Base-by-base conservation (phyloP, 2,797 vertebrate genomes). In the Meriones psammophilus region DNA sequence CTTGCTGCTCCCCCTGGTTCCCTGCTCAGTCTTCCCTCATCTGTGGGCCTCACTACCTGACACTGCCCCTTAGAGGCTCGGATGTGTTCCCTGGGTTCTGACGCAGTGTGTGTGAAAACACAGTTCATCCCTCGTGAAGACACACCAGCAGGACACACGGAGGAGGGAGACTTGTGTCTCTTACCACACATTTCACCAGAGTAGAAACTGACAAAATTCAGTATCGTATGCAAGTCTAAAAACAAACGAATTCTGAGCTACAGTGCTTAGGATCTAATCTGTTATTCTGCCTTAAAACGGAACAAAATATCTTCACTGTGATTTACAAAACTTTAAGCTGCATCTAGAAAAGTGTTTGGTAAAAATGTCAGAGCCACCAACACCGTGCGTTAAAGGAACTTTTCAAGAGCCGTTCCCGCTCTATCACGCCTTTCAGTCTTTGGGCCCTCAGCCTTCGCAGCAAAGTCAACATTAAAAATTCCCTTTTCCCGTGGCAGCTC, bases 31-130 rank as follows among this genome's bases (percentile, higher is more conserved):
- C 33, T 94, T 60, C 66, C 28, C 89, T 79, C 12, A 62, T 85
- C 73, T 60, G 87, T 94, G 92, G 78, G 79, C 42, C 62, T 91
- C 64, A 89, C 69, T n/a, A 94, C 73, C 87, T 74, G 91, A 79
- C 62, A 18, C 4, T 68, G 30, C 69, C 71, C 89, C 85, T 91
- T 77, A 77, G 69, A 81, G 20, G 28, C 50, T 66, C 56, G 28
- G 80, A 74, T 74, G 95, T 88, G 74, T 92, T 89, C 83, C 68
- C 88, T 46, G 80, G 71, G 56, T 86, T 73, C 56, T 94, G 56
- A 33, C 8, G 50, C 69, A 71, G 62, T 20, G 76, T 56, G 73
- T 88, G 89, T 81, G 66, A 30, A 85, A 93, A 36, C n/a, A 87
- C 1, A 86, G 26, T 95, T 96, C 89, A 95, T 0, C 83, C 62